Conservation (phyloP, 2,113 vertebrate genomes). For the Colaptes auratus region DNA sequence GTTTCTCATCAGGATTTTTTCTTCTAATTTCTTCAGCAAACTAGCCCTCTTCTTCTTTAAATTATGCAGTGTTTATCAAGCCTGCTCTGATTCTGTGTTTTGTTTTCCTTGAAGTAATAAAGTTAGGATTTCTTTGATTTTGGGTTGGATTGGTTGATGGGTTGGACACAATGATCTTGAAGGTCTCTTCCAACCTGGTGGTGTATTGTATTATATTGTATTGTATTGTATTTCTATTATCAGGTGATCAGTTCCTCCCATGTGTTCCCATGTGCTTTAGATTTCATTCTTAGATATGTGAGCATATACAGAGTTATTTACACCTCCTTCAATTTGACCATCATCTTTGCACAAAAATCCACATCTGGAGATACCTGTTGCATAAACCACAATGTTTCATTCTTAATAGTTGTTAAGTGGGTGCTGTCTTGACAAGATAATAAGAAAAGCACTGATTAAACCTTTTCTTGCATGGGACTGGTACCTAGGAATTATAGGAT, state of each 20-base stretch:
- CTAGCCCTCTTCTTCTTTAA: background rate
- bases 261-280: background rate
- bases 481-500: conserved; percentile 41
- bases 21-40: background rate
- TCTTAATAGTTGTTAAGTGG: background rate
- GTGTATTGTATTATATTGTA: too few relatives aligned
- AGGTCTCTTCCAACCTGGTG: too few relatives aligned
- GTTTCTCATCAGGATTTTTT: background rate
- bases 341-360: background rate
- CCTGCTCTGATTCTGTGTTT: background rate
- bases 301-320: background rate
- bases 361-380: background rate
- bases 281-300: background rate
- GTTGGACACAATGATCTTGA: too few relatives aligned
- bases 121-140: background rate
- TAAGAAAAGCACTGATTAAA: background rate
- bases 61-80: background rate
- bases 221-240: too few relatives aligned
- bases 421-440: background rate
- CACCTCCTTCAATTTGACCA: background rate
- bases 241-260: background rate
- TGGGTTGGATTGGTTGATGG: too few relatives aligned
- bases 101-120: background rate
- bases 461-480: background rate
- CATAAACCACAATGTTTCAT: background rate